Percentiles rank a stretch among this genome's conserved stretches.
Conservation (phyloP, 2,797 vertebrate species). For the Rousettus madagascariensis region DNA sequence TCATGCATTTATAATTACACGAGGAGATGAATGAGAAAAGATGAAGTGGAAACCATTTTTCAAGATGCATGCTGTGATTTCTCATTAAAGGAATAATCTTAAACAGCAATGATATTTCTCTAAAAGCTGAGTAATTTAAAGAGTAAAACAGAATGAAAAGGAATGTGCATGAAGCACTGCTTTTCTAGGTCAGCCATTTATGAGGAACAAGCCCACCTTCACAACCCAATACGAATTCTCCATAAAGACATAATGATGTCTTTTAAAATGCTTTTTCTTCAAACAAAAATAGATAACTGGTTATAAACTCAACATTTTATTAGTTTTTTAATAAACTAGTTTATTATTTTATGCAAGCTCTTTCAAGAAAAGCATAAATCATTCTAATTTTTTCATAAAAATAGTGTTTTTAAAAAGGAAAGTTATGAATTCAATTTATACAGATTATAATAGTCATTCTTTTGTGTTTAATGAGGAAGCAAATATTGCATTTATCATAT, state of each 20-base stretch:
- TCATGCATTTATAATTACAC: constrained; percentile 63
- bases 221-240: background rate
- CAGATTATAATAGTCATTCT: background rate
- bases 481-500: constrained; percentile 7
- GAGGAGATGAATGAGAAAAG: background rate
- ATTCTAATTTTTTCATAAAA: constrained; percentile 6
- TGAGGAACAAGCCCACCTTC: background rate
- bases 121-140: constrained; percentile 51
- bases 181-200: background rate
- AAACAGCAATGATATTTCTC: constrained; percentile 54
- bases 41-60: constrained; percentile 54
- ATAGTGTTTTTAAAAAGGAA: background rate
- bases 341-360: background rate
- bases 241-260: background rate
- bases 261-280: background rate
- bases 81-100: constrained; percentile 67
- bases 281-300: background rate
- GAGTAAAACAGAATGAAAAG: constrained; percentile 35
- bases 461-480: constrained; percentile 37
- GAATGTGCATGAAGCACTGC: background rate
- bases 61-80: constrained; percentile 62
- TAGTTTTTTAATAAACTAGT: constrained; percentile 29
- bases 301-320: background rate
- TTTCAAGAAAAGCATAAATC: background rate
- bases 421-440: constrained; percentile 62